Evolutionary conservation across 2,113 vertebrate genomes (phyloP).

Genomic region (Empidonax traillii): DNA sequence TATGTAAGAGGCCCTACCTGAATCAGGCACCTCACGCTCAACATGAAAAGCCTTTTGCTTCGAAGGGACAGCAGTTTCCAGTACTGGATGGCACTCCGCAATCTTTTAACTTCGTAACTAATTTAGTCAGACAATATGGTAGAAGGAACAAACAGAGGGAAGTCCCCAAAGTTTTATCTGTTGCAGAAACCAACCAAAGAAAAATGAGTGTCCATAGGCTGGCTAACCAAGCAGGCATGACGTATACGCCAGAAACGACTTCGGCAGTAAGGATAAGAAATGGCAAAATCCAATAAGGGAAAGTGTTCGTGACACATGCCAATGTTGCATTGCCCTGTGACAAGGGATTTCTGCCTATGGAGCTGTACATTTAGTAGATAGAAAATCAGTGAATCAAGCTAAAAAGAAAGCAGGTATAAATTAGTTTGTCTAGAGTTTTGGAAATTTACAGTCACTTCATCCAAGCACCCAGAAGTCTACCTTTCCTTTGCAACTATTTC

Average conservation of each 20-base stretch:
- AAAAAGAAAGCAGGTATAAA: not conserved
- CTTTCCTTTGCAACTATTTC: not conserved
- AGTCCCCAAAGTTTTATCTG: not conserved
- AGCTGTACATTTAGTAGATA: not conserved
- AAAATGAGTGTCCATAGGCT: not conserved
- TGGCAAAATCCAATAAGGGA: accelerated
- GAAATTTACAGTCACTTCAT: not conserved
- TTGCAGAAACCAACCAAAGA: not conserved
- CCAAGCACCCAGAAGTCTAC: not conserved
- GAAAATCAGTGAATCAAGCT: not conserved
- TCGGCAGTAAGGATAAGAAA: not conserved
- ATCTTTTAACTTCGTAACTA: not conserved
- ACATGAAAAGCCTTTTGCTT: not conserved
- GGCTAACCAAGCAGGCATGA: not conserved
- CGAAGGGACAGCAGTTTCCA: not conserved
- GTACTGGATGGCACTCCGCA: not conserved
- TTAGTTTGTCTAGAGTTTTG: not conserved
- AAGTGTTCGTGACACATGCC: not conserved
- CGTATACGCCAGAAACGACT: not conserved
- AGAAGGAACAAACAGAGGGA: not conserved
- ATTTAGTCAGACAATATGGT: not conserved
- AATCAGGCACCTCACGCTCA: not conserved
- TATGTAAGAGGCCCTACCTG: not conserved
- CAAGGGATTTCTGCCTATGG: not conserved
- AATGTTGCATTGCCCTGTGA: not conserved